Conservation (phyloP, 2,888 invertebrate genomes). For the Cremastobaeus sp. region DNA sequence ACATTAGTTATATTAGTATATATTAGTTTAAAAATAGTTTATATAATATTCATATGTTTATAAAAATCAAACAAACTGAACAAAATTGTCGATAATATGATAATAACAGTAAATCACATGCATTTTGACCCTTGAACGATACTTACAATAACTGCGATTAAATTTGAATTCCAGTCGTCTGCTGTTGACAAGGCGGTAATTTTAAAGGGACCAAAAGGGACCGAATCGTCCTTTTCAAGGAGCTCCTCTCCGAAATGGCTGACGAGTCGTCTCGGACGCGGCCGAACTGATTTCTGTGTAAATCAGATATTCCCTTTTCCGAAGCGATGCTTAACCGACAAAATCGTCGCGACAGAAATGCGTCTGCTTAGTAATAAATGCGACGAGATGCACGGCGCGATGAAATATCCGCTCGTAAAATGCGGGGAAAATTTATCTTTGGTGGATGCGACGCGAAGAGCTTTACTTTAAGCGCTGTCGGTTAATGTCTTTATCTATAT, state of each 20-base stretch:
- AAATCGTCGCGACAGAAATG: constrained; percentile 57
- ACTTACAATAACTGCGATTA: constrained; percentile 19
- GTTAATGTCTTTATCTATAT: constrained; percentile 60
- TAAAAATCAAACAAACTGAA: no score
- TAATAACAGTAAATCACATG: not conserved
- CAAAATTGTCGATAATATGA: no score
- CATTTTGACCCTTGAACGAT: constrained; percentile 13
- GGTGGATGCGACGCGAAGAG: constrained; percentile 51
- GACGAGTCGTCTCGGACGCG: constrained; percentile 44
- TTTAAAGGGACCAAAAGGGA: constrained; percentile 9
- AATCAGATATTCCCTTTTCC: constrained; percentile 53
- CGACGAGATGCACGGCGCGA: constrained; percentile 50
- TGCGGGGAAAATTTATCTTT: constrained; percentile 53
- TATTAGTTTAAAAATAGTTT: no score
- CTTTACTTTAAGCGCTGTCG: constrained; percentile 55
- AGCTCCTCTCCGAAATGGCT: constrained; percentile 37
- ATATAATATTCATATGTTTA: no score
- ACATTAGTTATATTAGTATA: no score
- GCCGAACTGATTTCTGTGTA: constrained; percentile 49
- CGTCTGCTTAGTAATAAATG: constrained; percentile 49
- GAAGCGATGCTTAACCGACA: constrained; percentile 49
- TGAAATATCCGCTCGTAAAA: constrained; percentile 59
- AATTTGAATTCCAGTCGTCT: constrained; percentile 18
- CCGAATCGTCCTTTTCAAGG: constrained; percentile 43
- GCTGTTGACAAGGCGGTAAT: constrained; percentile 19